Evolutionary conservation across 53 echinoderm and acorn worm genomes (phyloP), one percentile per base, ranked within the genome.

Genomic region (Actinopyga echinites): DNA sequence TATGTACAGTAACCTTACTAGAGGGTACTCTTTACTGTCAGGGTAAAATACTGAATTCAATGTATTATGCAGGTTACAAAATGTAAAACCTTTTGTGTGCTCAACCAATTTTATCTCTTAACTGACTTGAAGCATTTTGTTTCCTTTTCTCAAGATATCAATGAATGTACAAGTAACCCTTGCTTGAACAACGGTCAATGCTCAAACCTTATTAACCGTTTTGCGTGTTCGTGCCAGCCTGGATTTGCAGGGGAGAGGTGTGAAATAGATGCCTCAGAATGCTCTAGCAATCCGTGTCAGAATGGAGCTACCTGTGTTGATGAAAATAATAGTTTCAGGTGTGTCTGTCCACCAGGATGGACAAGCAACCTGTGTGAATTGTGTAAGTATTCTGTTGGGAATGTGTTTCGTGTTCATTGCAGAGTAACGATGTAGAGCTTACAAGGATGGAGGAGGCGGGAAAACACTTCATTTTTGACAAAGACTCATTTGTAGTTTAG

Each of bases 181-280:
- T 90, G 90, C 64, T 30, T 25, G 19, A 82, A 90, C 38, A 63
- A 58, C 25, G 90, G 82, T 1, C 62, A 64, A 13, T 90, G 90
- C 34, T 57, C 63, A 4, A 80, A 89, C 40, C 58, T 57, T 57
- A 36, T 80, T 9, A 36, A 84, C 40, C 31, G 55, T 2, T 84
- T 71, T 33, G 15, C 13, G 11, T 84, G 81, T 43, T 75, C 62
- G 21, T 85, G 85, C 31, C 75, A 36, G 20, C n/a, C 85, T n/a
- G 85, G 85, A 24, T 85, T 44, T 26, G 25, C 17, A 5, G 85
- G 85, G 2, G 61, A 37, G 8, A 37, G 75, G 8, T 85, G 85
- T 40, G 42, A 85, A 57, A 75, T 57, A 85, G 85, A 75, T 85
- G 55, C 77, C 4, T 37, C 38, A 44, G 64, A 26, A 40, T 56